These are phyloP conservation scores for Pseudoatta argentina DNA, from an alignment of 1,140 invertebrate species.

Conservation along the genomic window DNA sequence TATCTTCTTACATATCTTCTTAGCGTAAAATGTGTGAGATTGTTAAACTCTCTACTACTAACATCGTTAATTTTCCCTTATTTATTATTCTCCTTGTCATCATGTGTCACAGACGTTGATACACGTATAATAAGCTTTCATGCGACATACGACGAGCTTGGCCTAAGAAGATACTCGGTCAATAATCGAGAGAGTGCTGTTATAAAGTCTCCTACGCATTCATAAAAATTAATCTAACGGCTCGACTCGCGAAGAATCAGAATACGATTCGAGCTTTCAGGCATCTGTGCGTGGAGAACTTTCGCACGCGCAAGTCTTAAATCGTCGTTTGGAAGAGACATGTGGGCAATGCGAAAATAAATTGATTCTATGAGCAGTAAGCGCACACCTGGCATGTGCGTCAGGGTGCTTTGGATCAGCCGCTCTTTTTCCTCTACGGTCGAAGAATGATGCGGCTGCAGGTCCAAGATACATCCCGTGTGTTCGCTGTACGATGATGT, in stretches of 20 bases:
- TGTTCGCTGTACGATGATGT: conserved; percentile 2
- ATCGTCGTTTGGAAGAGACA: conserved; percentile 43
- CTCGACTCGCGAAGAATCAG: conserved; percentile 14
- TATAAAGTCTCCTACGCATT: not conserved
- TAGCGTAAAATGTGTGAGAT: conserved; percentile 26
- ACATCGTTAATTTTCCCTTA: conserved; percentile 2
- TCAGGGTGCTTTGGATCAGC: not conserved
- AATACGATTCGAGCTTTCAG: conserved; percentile 9
- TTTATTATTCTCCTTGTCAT: not conserved
- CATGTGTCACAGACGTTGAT: not conserved
- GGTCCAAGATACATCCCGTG: not conserved
- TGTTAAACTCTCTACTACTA: not conserved
- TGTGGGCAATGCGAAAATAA: conserved; percentile 36
- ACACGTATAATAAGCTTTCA: conserved; percentile 7
- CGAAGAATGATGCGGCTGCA: not conserved
- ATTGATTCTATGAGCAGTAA: not conserved
- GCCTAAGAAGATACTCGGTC: not conserved
- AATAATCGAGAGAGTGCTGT: not conserved
- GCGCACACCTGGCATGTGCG: not conserved
- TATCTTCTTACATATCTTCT: conserved; percentile 8
- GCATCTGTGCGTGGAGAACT: conserved; percentile 22
- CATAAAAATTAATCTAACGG: not conserved
- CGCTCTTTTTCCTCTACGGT: not conserved
- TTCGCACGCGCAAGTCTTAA: conserved; percentile 44
- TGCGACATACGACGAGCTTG: not conserved